Evolutionary conservation across 2,113 vertebrate genomes (phyloP).

Genomic region (Lepus timidus): DNA sequence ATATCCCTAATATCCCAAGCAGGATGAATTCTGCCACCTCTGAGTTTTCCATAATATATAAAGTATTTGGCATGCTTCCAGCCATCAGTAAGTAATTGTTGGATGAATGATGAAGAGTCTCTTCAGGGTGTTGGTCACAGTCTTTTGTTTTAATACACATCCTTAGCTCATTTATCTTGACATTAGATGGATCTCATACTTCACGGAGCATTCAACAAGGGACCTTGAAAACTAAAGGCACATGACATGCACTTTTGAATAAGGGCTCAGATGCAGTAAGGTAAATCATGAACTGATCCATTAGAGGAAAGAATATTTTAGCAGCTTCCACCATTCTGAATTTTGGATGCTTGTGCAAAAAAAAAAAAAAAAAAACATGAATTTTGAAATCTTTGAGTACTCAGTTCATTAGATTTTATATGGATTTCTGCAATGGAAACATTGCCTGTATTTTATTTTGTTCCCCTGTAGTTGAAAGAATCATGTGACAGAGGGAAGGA

Average conservation of each 20-base stretch:
- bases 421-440: constrained; percentile 38
- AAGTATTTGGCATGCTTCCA: background rate
- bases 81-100: background rate
- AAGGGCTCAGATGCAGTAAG: background rate
- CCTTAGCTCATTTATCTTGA: background rate
- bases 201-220: background rate
- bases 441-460: constrained; percentile 51
- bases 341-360: constrained; percentile 23
- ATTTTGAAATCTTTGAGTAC: background rate
- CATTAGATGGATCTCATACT: background rate
- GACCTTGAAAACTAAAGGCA: background rate
- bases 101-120: background rate
- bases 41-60: background rate
- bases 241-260: background rate
- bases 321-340: background rate
- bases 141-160: background rate
- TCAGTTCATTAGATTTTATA: constrained; percentile 42
- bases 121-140: background rate
- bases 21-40: background rate
- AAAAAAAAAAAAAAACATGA: background rate
- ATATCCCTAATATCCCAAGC: background rate
- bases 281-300: background rate
- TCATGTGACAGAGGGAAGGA: background rate
- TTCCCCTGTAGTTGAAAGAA: constrained; percentile 17
- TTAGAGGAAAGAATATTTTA: background rate